phyloP scores from a whole-genome alignment of 2,113 vertebrate species.

The Calidris pygmaea region DNA sequence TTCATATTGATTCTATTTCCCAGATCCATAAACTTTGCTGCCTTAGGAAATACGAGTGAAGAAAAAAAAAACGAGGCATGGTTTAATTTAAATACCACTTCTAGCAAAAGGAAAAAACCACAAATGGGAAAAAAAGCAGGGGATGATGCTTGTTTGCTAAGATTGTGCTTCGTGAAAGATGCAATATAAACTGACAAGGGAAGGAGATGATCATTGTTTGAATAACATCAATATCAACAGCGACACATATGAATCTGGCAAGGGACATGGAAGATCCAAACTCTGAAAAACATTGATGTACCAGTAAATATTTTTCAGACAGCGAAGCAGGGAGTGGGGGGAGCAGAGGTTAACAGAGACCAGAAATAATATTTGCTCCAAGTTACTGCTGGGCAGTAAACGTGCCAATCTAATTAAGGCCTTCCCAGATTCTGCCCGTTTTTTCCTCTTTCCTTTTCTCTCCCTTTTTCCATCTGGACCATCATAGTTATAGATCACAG shows the following conservation, averaged over 20 bases:
- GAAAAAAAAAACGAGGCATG: not conserved
- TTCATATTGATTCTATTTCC: not conserved
- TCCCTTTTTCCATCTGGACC: not conserved
- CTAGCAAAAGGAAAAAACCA: not conserved
- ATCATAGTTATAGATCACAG: not conserved
- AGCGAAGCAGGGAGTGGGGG: not conserved
- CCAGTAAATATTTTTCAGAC: slow-evolving; percentile 37
- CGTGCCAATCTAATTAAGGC: not conserved
- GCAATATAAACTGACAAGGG: slow-evolving; percentile 35
- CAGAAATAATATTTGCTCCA: not conserved
- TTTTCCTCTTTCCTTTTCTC: no score
- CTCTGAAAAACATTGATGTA: not conserved
- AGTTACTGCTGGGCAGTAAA: slow-evolving; percentile 5
- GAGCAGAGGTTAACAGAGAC: not conserved
- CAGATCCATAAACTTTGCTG: not conserved
- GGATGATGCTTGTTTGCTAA: slow-evolving; percentile 42
- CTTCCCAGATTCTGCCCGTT: not conserved
- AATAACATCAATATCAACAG: slow-evolving; percentile 55
- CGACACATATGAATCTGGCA: slow-evolving; percentile 46
- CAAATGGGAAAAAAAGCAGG: slow-evolving; percentile 14
- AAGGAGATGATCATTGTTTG: slow-evolving; percentile 48
- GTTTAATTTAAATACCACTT: slow-evolving; percentile 41
- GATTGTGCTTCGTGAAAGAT: not conserved
- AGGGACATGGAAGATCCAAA: slow-evolving; percentile 14
- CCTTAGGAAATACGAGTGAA: not conserved